phyloP scores from a whole-genome alignment of 2,797 vertebrate species.

The Sebastes alutus region DNA sequence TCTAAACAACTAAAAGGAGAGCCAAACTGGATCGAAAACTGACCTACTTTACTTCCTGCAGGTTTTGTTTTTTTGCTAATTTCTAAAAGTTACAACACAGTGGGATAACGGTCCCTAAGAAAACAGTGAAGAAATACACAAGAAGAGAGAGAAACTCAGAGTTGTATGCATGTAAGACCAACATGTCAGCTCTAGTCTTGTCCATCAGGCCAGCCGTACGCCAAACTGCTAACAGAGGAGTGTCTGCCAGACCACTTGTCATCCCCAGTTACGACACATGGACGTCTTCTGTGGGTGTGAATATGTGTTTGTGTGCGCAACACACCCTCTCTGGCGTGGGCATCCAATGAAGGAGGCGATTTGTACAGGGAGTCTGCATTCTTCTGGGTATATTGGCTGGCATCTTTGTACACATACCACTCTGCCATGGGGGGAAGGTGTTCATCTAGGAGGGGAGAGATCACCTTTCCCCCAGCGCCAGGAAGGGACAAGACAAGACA shows the following conservation, averaged over 20 bases:
- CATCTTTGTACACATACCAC: constrained; percentile 21
- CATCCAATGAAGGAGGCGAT: constrained; percentile 18
- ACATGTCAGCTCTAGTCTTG: not conserved
- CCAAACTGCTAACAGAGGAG: constrained; percentile 26
- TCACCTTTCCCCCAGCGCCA: constrained; percentile 32
- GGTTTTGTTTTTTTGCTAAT: constrained; percentile 7
- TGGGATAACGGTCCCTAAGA: not conserved
- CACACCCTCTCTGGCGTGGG: constrained; percentile 29
- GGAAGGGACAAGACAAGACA: constrained; percentile 4
- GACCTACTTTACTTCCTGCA: constrained; percentile 25
- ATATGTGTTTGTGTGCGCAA: constrained; percentile 8
- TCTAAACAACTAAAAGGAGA: constrained; percentile 22
- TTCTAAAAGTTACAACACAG: constrained; percentile 19
- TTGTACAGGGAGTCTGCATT: constrained; percentile 32
- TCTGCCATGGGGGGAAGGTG: constrained; percentile 5
- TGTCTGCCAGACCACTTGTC: constrained; percentile 60
- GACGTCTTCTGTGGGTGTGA: constrained; percentile 43
- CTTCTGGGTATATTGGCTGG: constrained; percentile 47
- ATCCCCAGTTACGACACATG: constrained; percentile 42
- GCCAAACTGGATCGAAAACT: constrained; percentile 5
- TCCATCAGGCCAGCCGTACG: constrained; percentile 23
- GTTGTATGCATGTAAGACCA: not conserved
- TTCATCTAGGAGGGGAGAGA: not conserved
- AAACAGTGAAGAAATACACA: constrained; percentile 12
- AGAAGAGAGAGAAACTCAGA: constrained; percentile 1